A percentile compares a stretch with the other conserved stretches of the same genome.
phyloP scores from a whole-genome alignment of 1,140 invertebrate genomes.

The Brachystomella parvula region DNA sequence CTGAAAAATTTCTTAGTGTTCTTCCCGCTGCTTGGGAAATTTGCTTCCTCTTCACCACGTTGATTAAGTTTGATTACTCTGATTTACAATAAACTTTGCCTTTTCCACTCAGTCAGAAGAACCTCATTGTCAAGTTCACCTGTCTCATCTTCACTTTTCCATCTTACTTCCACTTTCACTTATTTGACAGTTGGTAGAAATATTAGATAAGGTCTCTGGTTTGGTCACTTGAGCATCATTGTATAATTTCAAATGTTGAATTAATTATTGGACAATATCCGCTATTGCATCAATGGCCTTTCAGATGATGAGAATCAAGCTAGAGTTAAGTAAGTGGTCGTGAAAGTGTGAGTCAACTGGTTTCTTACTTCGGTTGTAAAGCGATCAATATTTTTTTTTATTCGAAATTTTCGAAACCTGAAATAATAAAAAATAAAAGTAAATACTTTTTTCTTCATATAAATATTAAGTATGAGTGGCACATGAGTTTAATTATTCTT shows the following conservation, averaged over 20 bases:
- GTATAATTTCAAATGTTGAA: too few species aligned
- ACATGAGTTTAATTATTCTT: too few species aligned
- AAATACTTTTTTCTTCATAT: too few species aligned
- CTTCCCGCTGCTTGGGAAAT: neutral
- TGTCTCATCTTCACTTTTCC: neutral
- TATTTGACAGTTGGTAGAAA: neutral
- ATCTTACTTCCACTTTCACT: neutral
- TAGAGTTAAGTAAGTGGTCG: too few species aligned
- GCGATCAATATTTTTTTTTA: too few species aligned
- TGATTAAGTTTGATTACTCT: neutral
- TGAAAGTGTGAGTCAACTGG: too few species aligned
- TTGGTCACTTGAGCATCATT: too few species aligned
- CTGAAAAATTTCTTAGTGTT: conserved; percentile 1
- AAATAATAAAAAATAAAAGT: too few species aligned
- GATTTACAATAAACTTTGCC: neutral
- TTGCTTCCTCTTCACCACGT: neutral
- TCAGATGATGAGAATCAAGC: neutral
- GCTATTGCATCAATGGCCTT: neutral
- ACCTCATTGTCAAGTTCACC: neutral
- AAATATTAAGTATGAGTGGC: too few species aligned
- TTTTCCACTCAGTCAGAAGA: neutral
- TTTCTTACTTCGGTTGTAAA: too few species aligned
- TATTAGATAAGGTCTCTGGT: too few species aligned
- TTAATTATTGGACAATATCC: neutral
- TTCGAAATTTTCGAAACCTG: too few species aligned